Base-by-base conservation (phyloP, 1,140 invertebrate genomes). In the Drosophila persimilis region DNA sequence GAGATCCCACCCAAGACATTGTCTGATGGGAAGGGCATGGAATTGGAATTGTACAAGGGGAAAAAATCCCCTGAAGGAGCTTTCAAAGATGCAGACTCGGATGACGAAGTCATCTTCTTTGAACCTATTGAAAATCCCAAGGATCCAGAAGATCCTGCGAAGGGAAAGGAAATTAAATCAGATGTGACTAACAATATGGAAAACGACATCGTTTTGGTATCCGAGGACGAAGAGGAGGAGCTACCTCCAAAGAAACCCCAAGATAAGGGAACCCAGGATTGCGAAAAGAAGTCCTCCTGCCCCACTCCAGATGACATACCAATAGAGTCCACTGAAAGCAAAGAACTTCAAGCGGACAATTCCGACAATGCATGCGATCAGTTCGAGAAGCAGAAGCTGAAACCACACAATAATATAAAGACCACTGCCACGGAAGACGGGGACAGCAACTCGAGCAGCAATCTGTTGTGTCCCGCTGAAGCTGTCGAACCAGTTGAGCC, bases 291-390 rank as follows among this genome's bases (percentile, higher is more conserved):
- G 22, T 13, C 41, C 13, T 15, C 35, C 45, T 41, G 1, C 47
- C 13, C 17, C 48, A 13, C 17, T 47, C 1, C 22, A 58, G 56
- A 15, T 26, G 64, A 65, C 17, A 13, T 13, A 26, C 73, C 72
- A 57, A 56, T 60, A 31, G 62, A 76, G 13, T 45, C 70, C n/a
- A 66, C 71, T 41, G 56, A 61, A 20, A 13, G 2, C n/a, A 70
- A 64, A 43, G 46, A 73, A 35, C 72, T 90, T 1, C 45, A 67
- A 3, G 53, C 62, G 1, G 90, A 91, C 41, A 90, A 90, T 44
- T 88, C 90, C 6, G 90, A 91, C 59, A 91, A 91, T 76, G 90
- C 90, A 6, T 77, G 80, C 13, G 90, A 91, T 74, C 77, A 90
- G 51, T 90, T 90, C 62, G 90, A 79, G 11, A 86, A 77, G 48